phyloP scores from a whole-genome alignment of 2,797 vertebrate species.

The Silurus lanzhouensis region DNA sequence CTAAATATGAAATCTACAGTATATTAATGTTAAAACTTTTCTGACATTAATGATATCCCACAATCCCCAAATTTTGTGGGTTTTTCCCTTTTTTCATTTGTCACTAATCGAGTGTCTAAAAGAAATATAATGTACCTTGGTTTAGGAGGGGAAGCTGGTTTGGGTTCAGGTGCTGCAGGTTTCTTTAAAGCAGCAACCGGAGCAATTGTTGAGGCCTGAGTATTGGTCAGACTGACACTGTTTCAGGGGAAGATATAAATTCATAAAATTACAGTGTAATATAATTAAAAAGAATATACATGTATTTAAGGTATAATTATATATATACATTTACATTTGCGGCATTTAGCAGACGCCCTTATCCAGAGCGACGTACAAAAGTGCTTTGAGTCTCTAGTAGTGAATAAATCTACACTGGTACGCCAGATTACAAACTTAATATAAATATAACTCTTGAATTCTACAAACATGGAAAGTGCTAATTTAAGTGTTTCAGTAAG shows the following conservation, averaged over 20 bases:
- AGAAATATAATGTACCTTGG: slow-evolving; percentile 13
- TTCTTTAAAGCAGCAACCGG: slow-evolving; percentile 22
- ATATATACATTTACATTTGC: too few species aligned
- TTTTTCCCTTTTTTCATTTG: neutral
- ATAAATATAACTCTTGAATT: too few species aligned
- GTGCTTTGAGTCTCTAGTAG: too few species aligned
- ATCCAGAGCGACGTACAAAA: too few species aligned
- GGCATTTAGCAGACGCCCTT: too few species aligned
- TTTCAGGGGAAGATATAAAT: neutral
- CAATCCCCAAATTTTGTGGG: neutral
- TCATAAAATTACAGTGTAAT: neutral
- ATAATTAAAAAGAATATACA: neutral
- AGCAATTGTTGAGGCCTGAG: slow-evolving; percentile 18
- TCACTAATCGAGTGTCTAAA: neutral
- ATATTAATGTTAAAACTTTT: neutral
- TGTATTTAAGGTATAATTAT: neutral
- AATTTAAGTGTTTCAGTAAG: too few species aligned
- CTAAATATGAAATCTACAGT: neutral
- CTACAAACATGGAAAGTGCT: too few species aligned
- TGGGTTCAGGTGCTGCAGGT: neutral
- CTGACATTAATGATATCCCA: neutral
- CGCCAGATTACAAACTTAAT: too few species aligned
- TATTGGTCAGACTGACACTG: neutral
- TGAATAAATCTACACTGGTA: too few species aligned
- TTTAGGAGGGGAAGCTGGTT: slow-evolving; percentile 11